phyloP scores from a whole-genome alignment of 37 sponge, comb jelly and placozoan genomes.

The Beroe ovata region DNA sequence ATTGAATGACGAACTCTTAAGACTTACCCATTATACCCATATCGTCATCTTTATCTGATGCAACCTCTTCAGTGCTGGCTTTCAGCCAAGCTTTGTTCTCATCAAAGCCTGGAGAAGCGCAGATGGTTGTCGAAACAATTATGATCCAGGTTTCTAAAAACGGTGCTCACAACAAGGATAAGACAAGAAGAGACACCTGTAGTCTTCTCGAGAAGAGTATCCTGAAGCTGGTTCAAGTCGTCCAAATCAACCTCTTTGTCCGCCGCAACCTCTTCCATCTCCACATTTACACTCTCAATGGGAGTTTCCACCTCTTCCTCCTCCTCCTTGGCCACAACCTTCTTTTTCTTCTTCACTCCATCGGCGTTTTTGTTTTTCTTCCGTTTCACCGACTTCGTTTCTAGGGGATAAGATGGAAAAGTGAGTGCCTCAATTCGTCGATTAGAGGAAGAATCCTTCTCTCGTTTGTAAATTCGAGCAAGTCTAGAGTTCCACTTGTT shows the following conservation, averaged over 20 bases:
- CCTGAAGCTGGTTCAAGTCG: conserved; percentile 4
- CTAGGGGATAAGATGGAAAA: too few relatives aligned
- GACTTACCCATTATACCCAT: conserved; percentile 2
- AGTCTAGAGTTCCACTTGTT: too few relatives aligned
- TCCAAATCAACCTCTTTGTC: conserved; percentile 17
- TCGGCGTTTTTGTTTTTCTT: not conserved
- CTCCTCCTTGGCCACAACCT: not conserved
- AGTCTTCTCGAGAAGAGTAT: conserved; percentile 52
- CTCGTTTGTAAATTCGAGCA: too few relatives aligned
- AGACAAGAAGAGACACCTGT: too few relatives aligned
- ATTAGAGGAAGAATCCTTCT: too few relatives aligned
- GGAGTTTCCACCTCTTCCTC: conserved; percentile 24
- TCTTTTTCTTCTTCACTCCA: not conserved
- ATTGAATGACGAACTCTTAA: too few relatives aligned
- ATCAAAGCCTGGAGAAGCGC: conserved; percentile 15
- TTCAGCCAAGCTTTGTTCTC: conserved; percentile 33
- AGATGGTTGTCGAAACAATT: not conserved
- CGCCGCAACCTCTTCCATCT: not conserved
- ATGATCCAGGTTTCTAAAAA: too few relatives aligned
- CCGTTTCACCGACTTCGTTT: conserved; percentile 18
- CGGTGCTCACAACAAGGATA: too few relatives aligned
- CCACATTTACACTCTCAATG: not conserved
- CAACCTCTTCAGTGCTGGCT: conserved; percentile 9
- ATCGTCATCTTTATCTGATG: not conserved
- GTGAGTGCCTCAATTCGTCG: too few relatives aligned